Base-by-base conservation (phyloP, 1,140 invertebrate species). In the Bactericera cockerelli region DNA sequence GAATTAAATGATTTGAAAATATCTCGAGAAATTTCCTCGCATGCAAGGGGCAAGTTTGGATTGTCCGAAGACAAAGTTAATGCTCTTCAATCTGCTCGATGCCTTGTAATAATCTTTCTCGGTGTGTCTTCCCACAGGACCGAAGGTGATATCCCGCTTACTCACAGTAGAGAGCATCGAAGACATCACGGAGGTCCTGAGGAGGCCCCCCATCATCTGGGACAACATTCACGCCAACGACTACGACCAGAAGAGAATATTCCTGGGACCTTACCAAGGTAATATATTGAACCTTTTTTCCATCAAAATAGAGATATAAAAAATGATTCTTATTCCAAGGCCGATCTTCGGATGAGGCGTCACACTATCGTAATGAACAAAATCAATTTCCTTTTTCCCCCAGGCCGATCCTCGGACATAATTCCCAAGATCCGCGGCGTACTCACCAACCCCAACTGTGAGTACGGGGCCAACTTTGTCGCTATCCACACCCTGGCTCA, bases 181-280 rank as follows among this genome's bases (percentile, higher is more conserved):
- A 71, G 92, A 96, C 71, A 89, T 99, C 26, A 86, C 89, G 0
- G 85, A 90, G 70, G 89, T 95, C 10, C 71, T 99, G 21, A 77
- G 84, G 57, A 74, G 96, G 36, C 87, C 90, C 10, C 93, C 93
- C 0, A 84, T 98, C 3, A 98, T 99, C 62, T 99, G 96, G 96
- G 96, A 99, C 71, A 99, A 99, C 75, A 76, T 98, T n/a, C 95
- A 98, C 75, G 95, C 96, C 0, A 99, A 99, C 72, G 96, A 99
- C 74, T 99, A 99, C 67, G 96, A 99, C 69, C 93, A 96, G 69
- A 96, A 97, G 66, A 77, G 96, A 57, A 81, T 97, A 16, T 98
- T 95, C 69, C 76, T 99, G n/a, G 95, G 96, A 3, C 95, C 96
- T 0, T 98, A 98, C 72, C 84, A 86, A 59, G 94, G 28, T 31